Evolutionary conservation across 2,888 invertebrate genomes (phyloP).

Genomic region (Labia minor): DNA sequence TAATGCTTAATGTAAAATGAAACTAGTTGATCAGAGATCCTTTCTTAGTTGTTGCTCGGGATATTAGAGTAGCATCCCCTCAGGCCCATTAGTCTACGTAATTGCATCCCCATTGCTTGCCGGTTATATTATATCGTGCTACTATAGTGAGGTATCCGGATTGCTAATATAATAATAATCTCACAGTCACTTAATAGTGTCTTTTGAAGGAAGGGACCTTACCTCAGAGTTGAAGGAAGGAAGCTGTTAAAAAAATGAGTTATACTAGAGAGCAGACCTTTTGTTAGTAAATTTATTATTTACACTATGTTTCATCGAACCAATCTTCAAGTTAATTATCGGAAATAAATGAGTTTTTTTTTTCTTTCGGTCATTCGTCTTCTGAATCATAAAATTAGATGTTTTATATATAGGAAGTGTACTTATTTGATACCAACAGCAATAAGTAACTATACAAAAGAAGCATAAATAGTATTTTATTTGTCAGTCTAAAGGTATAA

Average conservation of each 20-base stretch:
- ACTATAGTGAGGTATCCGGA: neutral
- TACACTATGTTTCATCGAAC: neutral
- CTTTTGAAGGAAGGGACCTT: neutral
- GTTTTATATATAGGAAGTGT: neutral
- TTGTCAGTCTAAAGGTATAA: neutral
- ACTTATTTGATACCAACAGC: neutral
- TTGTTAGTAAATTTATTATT: neutral
- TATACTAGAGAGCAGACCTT: neutral
- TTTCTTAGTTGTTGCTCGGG: neutral
- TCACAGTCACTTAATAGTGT: neutral
- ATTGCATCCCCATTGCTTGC: neutral
- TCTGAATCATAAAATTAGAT: neutral
- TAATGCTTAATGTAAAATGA: neutral
- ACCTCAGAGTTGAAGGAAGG: neutral
- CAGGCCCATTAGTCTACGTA: neutral
- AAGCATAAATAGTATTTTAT: constrained; percentile 1
- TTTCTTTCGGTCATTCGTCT: neutral
- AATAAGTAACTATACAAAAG: neutral
- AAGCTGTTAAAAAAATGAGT: constrained; percentile 3
- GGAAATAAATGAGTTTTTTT: neutral
- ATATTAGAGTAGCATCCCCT: neutral
- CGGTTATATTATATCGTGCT: neutral
- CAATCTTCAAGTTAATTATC: neutral
- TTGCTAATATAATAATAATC: constrained; percentile 5
- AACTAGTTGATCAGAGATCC: neutral